These are phyloP conservation scores for Sinocyclocheilus rhinocerous DNA, from an alignment of 2,113 vertebrate genomes.

Conservation along the genomic window DNA sequence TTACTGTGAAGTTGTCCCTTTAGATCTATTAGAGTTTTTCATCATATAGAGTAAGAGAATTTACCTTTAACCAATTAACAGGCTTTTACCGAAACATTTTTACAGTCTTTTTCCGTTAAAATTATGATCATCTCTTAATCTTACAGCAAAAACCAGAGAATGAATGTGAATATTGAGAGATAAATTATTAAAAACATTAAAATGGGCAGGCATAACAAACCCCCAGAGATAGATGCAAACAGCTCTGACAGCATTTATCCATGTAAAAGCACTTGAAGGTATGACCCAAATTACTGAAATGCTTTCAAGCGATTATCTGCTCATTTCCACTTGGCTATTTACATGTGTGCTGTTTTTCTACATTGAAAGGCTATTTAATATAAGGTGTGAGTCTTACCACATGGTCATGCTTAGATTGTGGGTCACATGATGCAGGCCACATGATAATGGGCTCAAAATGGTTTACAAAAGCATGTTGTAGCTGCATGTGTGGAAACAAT, in stretches of 20 bases:
- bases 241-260: background rate
- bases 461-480: conserved; percentile 8
- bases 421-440: background rate
- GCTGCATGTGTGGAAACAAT: conserved; percentile 8
- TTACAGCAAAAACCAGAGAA: background rate
- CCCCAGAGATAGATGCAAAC: background rate
- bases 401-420: background rate
- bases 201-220: background rate
- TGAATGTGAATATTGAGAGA: background rate
- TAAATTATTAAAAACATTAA: background rate
- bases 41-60: background rate
- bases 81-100: background rate
- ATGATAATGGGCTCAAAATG: conserved; percentile 9
- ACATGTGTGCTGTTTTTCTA: conserved; percentile 12
- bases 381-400: background rate
- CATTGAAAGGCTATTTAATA: background rate
- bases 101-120: background rate
- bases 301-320: conserved; percentile 13
- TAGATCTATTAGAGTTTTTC: background rate
- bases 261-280: conserved; percentile 1
- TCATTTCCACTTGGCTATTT: conserved; percentile 14
- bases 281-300: conserved; percentile 25
- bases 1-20: background rate
- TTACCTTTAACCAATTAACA: background rate
- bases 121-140: background rate